Evolutionary conservation across 2,888 invertebrate genomes (phyloP).

Genomic region (Drosophila incognita): DNA sequence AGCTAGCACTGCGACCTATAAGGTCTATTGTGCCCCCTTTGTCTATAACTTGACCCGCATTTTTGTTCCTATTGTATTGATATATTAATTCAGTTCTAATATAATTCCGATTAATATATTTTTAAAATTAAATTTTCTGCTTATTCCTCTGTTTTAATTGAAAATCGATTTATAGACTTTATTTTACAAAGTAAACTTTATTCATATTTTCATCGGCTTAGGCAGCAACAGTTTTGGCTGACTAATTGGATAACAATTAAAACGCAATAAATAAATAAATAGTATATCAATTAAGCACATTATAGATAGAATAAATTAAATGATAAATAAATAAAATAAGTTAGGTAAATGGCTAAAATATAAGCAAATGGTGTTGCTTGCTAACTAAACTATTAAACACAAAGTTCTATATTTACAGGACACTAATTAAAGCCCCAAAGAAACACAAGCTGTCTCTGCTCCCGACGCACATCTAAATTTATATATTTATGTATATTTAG

Average conservation of each 20-base stretch:
- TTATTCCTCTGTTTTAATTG: background rate
- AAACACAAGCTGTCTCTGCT: slow-evolving; percentile 13
- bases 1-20: too few species aligned
- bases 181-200: slow-evolving; percentile 46
- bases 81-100: background rate
- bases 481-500: slow-evolving; percentile 19
- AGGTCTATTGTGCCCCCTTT: background rate
- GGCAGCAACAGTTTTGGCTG: slow-evolving; percentile 47
- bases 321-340: slow-evolving; percentile 44
- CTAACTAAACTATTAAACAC: slow-evolving; percentile 70
- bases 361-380: slow-evolving; percentile 44
- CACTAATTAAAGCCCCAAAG: slow-evolving; percentile 60
- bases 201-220: slow-evolving; percentile 50
- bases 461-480: slow-evolving; percentile 22
- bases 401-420: slow-evolving; percentile 71
- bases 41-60: background rate
- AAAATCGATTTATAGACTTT: background rate
- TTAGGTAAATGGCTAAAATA: slow-evolving; percentile 74
- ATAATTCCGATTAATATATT: background rate
- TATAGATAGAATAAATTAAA: slow-evolving; percentile 45
- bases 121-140: background rate
- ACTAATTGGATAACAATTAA: slow-evolving; percentile 58
- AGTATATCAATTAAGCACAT: slow-evolving; percentile 32
- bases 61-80: too few species aligned
- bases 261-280: slow-evolving; percentile 50